Percentiles rank a stretch among this genome's conserved stretches.
Conservation (phyloP, 2,888 invertebrate genomes). For the Drosophila pseudotakahashii region DNA sequence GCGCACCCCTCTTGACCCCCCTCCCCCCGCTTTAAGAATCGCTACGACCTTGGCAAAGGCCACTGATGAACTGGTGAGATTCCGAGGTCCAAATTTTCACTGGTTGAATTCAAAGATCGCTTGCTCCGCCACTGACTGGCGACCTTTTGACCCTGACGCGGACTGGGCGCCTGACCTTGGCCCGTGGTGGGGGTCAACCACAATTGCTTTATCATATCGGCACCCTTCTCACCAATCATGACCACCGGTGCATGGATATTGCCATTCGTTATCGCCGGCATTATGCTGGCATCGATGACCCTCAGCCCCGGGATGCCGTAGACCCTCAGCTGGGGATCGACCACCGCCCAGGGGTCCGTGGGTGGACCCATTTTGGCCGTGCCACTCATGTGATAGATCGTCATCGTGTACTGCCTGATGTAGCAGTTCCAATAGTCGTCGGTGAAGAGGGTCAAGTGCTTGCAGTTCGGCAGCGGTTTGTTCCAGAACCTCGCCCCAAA, state of each 20-base stretch:
- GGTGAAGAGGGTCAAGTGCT: slow-evolving; percentile 90
- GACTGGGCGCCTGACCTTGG: slow-evolving; percentile 9
- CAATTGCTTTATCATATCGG: slow-evolving; percentile 91
- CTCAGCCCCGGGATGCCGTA: slow-evolving; percentile 91
- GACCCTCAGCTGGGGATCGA: slow-evolving; percentile 91
- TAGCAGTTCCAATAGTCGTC: slow-evolving; percentile 95
- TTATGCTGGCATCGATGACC: slow-evolving; percentile 94
- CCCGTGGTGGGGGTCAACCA: slow-evolving; percentile 85
- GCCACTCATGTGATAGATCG: slow-evolving; percentile 94
- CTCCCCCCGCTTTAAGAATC: background rate
- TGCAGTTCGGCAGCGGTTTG: slow-evolving; percentile 92
- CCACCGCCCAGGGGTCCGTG: slow-evolving; percentile 91
- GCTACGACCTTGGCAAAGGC: slow-evolving; percentile 66
- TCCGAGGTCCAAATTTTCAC: background rate
- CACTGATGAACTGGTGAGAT: slow-evolving; percentile 45
- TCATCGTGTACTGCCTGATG: slow-evolving; percentile 93
- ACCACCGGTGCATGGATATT: slow-evolving; percentile 94
- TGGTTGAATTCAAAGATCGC: slow-evolving; percentile 8
- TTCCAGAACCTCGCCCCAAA: slow-evolving; percentile 92
- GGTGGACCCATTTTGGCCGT: slow-evolving; percentile 94
- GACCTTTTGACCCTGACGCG: slow-evolving; percentile 14
- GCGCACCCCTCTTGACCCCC: background rate
- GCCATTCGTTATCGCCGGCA: slow-evolving; percentile 94
- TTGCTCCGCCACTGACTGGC: slow-evolving; percentile 33
- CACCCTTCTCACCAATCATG: slow-evolving; percentile 94